Conservation (phyloP, 1,140 invertebrate genomes). For the Metopolophium dirhodum region DNA sequence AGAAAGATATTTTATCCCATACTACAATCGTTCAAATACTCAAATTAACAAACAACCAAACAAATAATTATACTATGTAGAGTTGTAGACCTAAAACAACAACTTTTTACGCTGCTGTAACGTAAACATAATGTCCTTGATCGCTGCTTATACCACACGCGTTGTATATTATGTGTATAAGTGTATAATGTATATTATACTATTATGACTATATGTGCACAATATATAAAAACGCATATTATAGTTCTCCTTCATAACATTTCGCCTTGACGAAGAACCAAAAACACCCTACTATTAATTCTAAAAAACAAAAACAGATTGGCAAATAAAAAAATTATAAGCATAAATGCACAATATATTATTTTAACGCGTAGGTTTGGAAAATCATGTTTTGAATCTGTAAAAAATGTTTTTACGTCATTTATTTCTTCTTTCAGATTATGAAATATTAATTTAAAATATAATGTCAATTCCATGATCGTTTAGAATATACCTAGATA, state of each 20-base stretch:
- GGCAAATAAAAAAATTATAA: not conserved
- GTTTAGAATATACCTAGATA: not conserved
- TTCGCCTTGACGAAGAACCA: slow-evolving; percentile 10
- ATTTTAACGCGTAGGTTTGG: not conserved
- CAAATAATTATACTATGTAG: not conserved
- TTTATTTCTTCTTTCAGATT: not conserved
- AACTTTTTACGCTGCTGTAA: slow-evolving; percentile 13
- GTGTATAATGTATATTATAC: not conserved
- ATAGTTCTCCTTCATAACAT: slow-evolving; percentile 9
- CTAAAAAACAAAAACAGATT: not conserved
- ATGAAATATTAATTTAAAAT: not conserved
- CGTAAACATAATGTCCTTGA: slow-evolving; percentile 25
- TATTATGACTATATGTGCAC: not conserved
- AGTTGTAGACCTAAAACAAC: slow-evolving; percentile 14
- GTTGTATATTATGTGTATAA: not conserved
- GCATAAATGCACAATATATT: not conserved
- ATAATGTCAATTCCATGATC: not conserved
- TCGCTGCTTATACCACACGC: not conserved
- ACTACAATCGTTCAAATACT: not conserved
- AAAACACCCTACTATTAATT: not conserved
- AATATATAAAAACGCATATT: not conserved
- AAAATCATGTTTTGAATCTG: not conserved
- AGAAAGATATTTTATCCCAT: not conserved
- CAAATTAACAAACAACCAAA: slow-evolving; percentile 13
- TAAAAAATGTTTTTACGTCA: not conserved